Evolutionary conservation across 64 coral and sea anemone genomes (phyloP), one percentile per base, ranked within the genome.

Genomic region (Montipora foliosa): DNA sequence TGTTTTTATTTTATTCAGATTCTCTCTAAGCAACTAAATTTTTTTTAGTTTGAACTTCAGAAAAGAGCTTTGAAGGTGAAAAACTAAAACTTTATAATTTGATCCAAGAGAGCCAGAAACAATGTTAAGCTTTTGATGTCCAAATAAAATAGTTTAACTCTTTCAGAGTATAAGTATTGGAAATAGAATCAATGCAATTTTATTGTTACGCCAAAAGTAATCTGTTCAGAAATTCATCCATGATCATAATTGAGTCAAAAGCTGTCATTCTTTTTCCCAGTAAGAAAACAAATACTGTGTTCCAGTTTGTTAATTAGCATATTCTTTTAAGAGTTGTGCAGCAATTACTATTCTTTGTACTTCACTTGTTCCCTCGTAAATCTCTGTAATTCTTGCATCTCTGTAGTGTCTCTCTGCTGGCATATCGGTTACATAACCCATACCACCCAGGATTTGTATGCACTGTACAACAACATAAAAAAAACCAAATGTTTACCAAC

Each of bases 321-420:
- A 98, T 83, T 98, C 97, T 80, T 98, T 98, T 16, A 98, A 92
- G 17, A 98, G 94, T 82, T 62, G 87, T 37, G 84, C 94, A 94
- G 97, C 97, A 24, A 98, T 94, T 16, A 98, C 97, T 3, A 98
- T 83, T 92, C 94, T 98, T 74, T 98, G 97, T 57, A 98, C 75
- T 84, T 98, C 97, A 89, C 91, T 98, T 55, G 97, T 98, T n/a
- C 97, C 97, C 88, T 98, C 97, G 37, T 98, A 98, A 37, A 98
- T 98, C 84, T 98, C 97, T 75, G 97, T 98, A 57, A 98, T 98
- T 25, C 97, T 83, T 21, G 97, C 97, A 89, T 98, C 97, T 46
- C 97, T 82, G 74, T 98, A 96, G 67, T 98, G 83, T 72, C 97
- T 91, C 68, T 98, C 97, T 21, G 97, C 97, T 66, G 97, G 91